Evolutionary conservation across 2,113 vertebrate species (phyloP).

Genomic region (Morone chrysops): DNA sequence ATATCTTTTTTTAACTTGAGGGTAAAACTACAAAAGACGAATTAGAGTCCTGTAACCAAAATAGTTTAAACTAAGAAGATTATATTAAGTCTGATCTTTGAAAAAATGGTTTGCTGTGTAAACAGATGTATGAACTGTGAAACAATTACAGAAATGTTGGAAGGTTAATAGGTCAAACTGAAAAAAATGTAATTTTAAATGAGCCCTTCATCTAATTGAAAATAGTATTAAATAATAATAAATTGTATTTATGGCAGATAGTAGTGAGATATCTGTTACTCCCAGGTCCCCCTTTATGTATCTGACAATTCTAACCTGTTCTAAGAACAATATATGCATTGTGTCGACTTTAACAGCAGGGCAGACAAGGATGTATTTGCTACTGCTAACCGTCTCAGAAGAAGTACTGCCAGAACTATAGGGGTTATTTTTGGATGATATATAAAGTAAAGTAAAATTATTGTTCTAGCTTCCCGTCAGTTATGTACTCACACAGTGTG

Average conservation of each 20-base stretch:
- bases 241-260: no score
- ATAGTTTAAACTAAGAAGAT: not conserved
- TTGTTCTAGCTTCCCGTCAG: not conserved
- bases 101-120: no score
- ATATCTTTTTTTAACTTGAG: not conserved
- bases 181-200: not conserved
- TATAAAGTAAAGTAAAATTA: not conserved
- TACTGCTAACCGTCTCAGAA: not conserved
- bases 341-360: not conserved
- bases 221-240: no score
- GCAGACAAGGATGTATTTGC: not conserved
- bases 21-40: no score
- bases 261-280: no score
- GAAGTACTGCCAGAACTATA: not conserved
- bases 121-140: not conserved
- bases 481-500: slow-evolving; percentile 49
- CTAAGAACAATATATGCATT: not conserved
- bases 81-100: not conserved
- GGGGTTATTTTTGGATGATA: not conserved
- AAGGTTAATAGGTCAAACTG: not conserved
- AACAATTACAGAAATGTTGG: not conserved
- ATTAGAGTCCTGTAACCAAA: not conserved
- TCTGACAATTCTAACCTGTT: not conserved
- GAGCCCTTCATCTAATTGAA: not conserved
- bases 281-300: not conserved